These are phyloP conservation scores for Leptinotarsa haldemani DNA, from an alignment of 2,888 invertebrate species.

Conservation along the genomic window DNA sequence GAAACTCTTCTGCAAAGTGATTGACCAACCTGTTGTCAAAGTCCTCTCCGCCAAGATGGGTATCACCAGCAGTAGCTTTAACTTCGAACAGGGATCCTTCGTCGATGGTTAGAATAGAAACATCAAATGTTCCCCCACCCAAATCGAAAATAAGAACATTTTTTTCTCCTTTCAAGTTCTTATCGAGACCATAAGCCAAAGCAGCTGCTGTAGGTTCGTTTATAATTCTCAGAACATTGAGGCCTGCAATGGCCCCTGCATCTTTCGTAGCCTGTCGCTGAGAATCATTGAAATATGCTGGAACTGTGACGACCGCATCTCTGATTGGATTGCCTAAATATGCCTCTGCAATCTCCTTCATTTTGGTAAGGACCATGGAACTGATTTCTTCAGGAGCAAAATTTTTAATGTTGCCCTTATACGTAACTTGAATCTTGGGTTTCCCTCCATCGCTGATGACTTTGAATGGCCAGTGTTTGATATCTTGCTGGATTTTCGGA, in stretches of 20 bases:
- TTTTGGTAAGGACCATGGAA: constrained; percentile 69
- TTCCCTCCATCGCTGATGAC: constrained; percentile 75
- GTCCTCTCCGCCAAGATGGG: constrained; percentile 84
- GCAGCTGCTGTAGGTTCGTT: constrained; percentile 73
- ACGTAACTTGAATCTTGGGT: constrained; percentile 77
- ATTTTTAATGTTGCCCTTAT: constrained; percentile 73
- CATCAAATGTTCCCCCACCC: constrained; percentile 80
- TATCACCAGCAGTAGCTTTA: constrained; percentile 85
- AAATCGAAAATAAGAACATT: constrained; percentile 76
- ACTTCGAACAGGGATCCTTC: constrained; percentile 87
- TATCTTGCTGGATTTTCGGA: constrained; percentile 79
- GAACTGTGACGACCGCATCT: constrained; percentile 65
- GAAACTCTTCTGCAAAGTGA: constrained; percentile 76
- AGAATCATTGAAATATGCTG: constrained; percentile 71
- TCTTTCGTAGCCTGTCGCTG: constrained; percentile 85
- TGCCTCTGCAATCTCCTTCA: constrained; percentile 53
- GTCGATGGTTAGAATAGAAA: constrained; percentile 85
- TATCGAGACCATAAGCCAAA: constrained; percentile 53
- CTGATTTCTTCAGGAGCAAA: constrained; percentile 79
- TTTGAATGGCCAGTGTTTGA: constrained; percentile 87
- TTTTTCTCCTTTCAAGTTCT: constrained; percentile 51
- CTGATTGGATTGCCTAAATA: constrained; percentile 70
- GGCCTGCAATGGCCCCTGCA: constrained; percentile 73
- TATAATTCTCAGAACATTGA: constrained; percentile 85
- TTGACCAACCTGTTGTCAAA: constrained; percentile 70